Evolutionary conservation across 2,888 invertebrate genomes (phyloP), one percentile per base, ranked within the genome.

Genomic region (Antitype chi): DNA sequence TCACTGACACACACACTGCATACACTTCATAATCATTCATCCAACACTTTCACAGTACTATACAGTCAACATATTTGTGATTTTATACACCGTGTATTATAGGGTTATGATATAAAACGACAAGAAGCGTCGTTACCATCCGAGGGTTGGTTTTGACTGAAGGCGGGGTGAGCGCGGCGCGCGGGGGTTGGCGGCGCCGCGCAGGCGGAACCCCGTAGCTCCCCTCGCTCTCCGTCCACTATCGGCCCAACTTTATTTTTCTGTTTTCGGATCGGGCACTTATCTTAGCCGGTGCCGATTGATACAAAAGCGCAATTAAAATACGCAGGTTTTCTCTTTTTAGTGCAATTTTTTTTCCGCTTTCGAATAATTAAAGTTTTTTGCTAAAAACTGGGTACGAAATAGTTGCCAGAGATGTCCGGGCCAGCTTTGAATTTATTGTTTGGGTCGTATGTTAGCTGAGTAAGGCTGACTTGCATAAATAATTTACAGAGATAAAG

Each of bases 211-310:
- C 80, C 80, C 76, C 75, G 59, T 55, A 38, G 64, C 70, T 59
- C 77, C 62, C 72, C 68, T 66, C 79, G 84, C 82, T 84, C 83
- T 82, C 82, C 81, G 87, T 84, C 88, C 87, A 88, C 89, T 89
- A 91, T 91, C 87, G 88, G 43, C 85, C 86, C 81, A 88, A 91
- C 88, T 92, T 90, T 92, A 92, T 93, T 94, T 93, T 93, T 92
- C 91, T 91, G 91, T 91, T 92, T 92, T 92, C 84, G 86, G 89
- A 91, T 93, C 91, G 89, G 84, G 91, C 90, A 92, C 92, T 92
- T 92, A 91, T 92, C 92, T 92, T 85, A 80, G 86, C 88, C 85
- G 89, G 83, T 89, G 86, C 85, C 85, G 82, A 89, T 87, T 87
- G 88, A 85, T 91, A 89, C 87, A 90, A 90, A 91, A 90, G 88